Evolutionary conservation across 1,140 invertebrate genomes (phyloP), one percentile per base, ranked within the genome.

Genomic region (Druon quercuslanigerum): DNA sequence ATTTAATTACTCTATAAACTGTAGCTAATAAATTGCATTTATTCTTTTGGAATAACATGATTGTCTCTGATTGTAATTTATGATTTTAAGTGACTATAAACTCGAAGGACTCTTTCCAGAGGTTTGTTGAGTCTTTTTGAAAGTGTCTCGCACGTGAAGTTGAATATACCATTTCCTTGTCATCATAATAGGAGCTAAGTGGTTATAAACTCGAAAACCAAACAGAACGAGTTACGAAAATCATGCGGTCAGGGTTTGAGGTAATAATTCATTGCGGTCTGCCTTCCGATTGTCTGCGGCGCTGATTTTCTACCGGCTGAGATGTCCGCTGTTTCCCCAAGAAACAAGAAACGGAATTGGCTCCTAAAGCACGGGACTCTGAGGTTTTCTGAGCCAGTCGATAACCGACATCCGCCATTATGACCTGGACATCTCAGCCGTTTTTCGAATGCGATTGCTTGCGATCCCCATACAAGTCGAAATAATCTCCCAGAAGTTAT

Each of bases 401-500:
- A 66, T 66, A 40, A 66, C 25, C 33, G n/a, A 66, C 60, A 66
- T 66, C 60, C 60, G 60, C 60, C 25, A 46, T 66, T 13, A 50
- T 50, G 40, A 73, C 6, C 74, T 66, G 76, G 72, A 76, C 81
- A 78, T 82, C 81, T 78, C 78, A 52, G 56, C 72, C 60, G 50
- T 50, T 70, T 74, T 50, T 12, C 46, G 56, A 77, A 79, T 80
- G 82, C 75, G 82, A 83, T 82, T 79, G 78, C 82, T 84, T 85
- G 85, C 85, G 83, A 85, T 87, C 76, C 83, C 84, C 86, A 86
- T 87, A 87, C 85, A 78, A 83, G 86, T 87, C 85, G 84, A 87
- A 82, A 81, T 80, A 77, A 79, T 72, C 33, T 72, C 14, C 25
- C 40, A n/a, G 33, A 5, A 71, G 14, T 6, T 60, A 25, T 73